Evolutionary conservation across 2,888 invertebrate species (phyloP).

Genomic region (Amitus sp.): DNA sequence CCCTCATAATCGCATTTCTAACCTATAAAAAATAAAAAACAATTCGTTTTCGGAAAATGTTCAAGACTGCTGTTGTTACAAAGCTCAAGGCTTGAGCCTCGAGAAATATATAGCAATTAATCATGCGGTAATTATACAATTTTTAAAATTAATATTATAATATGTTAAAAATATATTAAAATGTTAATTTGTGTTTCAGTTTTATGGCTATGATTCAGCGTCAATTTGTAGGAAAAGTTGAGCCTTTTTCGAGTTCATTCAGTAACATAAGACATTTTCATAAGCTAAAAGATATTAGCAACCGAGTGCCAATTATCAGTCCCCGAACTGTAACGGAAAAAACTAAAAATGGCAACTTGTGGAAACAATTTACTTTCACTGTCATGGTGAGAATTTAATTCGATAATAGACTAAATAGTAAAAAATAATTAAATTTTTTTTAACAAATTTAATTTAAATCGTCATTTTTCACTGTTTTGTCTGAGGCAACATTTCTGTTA

Average conservation of each 20-base stretch:
- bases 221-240: conserved; percentile 42
- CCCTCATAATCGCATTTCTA: too few relatives aligned
- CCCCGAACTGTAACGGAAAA: conserved; percentile 64
- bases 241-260: conserved; percentile 39
- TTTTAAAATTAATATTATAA: neutral
- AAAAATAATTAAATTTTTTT: too few relatives aligned
- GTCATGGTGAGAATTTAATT: conserved; percentile 68
- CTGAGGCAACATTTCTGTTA: too few relatives aligned
- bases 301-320: conserved; percentile 26
- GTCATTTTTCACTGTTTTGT: too few relatives aligned
- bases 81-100: too few relatives aligned
- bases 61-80: too few relatives aligned
- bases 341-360: conserved; percentile 66
- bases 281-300: conserved; percentile 35
- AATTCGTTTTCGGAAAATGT: too few relatives aligned
- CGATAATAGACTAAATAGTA: too few relatives aligned
- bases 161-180: neutral
- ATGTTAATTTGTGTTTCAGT: conserved; percentile 41
- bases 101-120: too few relatives aligned
- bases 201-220: conserved; percentile 46
- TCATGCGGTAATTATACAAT: conserved; percentile 25
- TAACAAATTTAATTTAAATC: too few relatives aligned
- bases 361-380: conserved; percentile 75
- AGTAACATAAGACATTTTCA: conserved; percentile 45
- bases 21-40: too few relatives aligned